These are phyloP conservation scores for Mergus octosetaceus DNA, from an alignment of 2,797 vertebrate species.

Conservation along the genomic window DNA sequence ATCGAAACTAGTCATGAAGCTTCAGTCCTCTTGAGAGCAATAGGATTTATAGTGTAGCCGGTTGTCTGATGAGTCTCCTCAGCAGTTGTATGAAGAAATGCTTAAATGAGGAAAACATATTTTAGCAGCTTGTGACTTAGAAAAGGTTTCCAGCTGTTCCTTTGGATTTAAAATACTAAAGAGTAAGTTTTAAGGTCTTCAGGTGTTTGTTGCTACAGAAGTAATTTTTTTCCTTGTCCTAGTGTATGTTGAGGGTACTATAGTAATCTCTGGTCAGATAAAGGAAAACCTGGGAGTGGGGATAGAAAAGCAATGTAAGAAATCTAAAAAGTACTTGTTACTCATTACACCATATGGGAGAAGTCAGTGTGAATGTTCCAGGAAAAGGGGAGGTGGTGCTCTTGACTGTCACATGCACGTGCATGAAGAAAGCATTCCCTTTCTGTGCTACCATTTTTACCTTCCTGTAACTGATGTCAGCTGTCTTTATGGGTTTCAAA, in stretches of 20 bases:
- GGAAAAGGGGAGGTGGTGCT: not conserved
- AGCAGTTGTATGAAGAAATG: not conserved
- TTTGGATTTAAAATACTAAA: not conserved
- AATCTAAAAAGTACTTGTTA: not conserved
- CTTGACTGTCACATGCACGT: rapidly evolving
- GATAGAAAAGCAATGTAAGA: not conserved
- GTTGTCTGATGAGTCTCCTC: not conserved
- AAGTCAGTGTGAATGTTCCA: not conserved
- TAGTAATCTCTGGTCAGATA: not conserved
- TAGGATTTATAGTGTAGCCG: not conserved
- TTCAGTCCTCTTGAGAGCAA: slow-evolving; percentile 19
- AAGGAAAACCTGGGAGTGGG: not conserved
- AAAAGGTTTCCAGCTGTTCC: not conserved
- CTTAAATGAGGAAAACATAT: not conserved
- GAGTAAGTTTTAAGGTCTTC: not conserved
- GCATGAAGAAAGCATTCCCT: not conserved
- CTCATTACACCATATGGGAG: not conserved
- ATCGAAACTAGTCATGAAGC: not conserved
- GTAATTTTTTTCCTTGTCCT: not conserved
- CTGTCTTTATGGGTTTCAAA: not conserved
- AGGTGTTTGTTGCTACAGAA: not conserved
- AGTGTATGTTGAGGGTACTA: not conserved
- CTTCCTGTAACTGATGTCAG: not conserved
- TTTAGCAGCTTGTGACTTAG: not conserved
- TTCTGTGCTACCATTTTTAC: not conserved